phyloP scores from a whole-genome alignment of 2,113 vertebrate genomes.

The Synodontis membranacea region DNA sequence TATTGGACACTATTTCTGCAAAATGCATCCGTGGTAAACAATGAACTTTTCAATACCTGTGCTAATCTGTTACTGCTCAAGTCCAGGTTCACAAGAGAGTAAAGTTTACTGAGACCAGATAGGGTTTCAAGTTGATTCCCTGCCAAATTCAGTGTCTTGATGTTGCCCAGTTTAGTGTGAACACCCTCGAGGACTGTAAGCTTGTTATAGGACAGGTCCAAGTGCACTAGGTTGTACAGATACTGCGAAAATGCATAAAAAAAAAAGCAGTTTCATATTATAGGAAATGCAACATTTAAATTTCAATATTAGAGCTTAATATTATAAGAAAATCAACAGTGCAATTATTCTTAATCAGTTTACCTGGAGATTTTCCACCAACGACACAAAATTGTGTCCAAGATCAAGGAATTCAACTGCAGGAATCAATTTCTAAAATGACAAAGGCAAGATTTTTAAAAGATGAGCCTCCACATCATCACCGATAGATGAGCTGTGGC shows the following conservation, averaged over 20 bases:
- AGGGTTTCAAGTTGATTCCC: slow-evolving; percentile 90
- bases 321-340: neutral
- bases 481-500: neutral
- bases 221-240: slow-evolving; percentile 92
- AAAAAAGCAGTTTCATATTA: neutral
- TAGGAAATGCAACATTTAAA: neutral
- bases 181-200: slow-evolving; percentile 82
- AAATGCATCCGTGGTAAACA: too few relatives aligned
- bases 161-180: slow-evolving; percentile 93
- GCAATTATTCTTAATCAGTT: neutral
- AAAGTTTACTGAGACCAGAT: slow-evolving; percentile 89
- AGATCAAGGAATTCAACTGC: slow-evolving; percentile 95
- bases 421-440: slow-evolving; percentile 86
- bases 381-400: slow-evolving; percentile 87
- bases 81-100: slow-evolving; percentile 93
- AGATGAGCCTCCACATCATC: neutral
- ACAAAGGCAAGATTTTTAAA: slow-evolving; percentile 30
- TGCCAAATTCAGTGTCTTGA: slow-evolving; percentile 91
- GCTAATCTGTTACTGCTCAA: slow-evolving; percentile 87
- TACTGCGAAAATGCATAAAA: slow-evolving; percentile 71
- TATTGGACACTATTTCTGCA: neutral
- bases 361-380: slow-evolving; percentile 93
- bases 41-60: slow-evolving; percentile 72
- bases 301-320: too few relatives aligned
- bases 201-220: slow-evolving; percentile 94